phyloP scores from a whole-genome alignment of 2,113 vertebrate species.

The Neodontobutis hainanensis region DNA sequence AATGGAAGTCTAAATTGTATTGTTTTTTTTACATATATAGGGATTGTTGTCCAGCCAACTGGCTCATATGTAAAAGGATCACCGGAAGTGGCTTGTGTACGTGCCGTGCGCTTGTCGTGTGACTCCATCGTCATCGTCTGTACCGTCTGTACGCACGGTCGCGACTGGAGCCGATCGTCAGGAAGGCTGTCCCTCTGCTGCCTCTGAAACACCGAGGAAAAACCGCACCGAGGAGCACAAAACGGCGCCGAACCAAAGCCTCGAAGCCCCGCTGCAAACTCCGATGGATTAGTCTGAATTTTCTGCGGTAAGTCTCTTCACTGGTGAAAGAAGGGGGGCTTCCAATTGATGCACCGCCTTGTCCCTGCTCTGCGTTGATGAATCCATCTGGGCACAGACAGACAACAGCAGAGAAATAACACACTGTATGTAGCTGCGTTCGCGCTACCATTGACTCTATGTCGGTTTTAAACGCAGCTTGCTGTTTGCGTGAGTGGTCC shows the following conservation, averaged over 20 bases:
- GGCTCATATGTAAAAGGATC: conserved; percentile 36
- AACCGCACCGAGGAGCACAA: conserved; percentile 28
- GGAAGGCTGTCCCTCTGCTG: conserved; percentile 64
- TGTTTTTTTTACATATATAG: no score
- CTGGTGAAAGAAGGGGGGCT: conserved; percentile 34
- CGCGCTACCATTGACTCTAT: not conserved
- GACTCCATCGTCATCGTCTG: conserved; percentile 38
- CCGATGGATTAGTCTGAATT: conserved; percentile 73
- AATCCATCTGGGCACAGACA: conserved; percentile 38
- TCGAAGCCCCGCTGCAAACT: conserved; percentile 44
- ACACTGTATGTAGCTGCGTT: conserved; percentile 9
- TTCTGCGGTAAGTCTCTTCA: conserved; percentile 70
- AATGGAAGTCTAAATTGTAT: no score
- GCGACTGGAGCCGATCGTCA: conserved; percentile 73
- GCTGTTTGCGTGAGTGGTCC: not conserved
- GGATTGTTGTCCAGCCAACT: not conserved
- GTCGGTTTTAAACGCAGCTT: not conserved
- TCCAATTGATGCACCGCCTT: conserved; percentile 68
- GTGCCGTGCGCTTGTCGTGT: not conserved
- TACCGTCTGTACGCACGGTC: conserved; percentile 76
- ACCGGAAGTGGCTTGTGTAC: conserved; percentile 8
- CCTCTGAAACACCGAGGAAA: conserved; percentile 40
- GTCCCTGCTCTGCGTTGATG: conserved; percentile 54
- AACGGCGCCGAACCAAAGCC: conserved; percentile 15
- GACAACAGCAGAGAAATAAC: conserved; percentile 44